Evolutionary conservation across 2,797 vertebrate genomes (phyloP).

Genomic region (Oophaga sylvatica): DNA sequence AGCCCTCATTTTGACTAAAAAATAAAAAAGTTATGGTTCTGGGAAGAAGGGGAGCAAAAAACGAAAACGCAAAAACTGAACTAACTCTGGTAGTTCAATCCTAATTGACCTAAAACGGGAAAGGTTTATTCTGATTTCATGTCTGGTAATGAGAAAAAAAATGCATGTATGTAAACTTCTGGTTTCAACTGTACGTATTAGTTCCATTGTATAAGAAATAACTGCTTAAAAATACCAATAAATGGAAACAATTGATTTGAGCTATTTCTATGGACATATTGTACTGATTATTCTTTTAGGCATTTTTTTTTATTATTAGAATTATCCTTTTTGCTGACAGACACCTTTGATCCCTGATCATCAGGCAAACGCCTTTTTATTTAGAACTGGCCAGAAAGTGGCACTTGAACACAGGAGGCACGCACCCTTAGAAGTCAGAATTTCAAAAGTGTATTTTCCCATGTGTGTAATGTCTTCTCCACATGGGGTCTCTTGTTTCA

Average conservation of each 20-base stretch:
- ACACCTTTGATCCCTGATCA: constrained; percentile 19
- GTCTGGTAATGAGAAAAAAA: no score
- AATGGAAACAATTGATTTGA: background rate
- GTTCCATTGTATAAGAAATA: background rate
- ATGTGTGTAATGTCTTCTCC: constrained; percentile 53
- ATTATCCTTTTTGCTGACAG: background rate
- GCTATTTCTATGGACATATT: background rate
- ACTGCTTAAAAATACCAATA: background rate
- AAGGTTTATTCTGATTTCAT: no score
- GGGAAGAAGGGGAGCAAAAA: no score
- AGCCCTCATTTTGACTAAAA: no score
- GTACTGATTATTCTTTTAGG: background rate
- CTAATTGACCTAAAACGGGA: no score
- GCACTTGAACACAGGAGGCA: background rate
- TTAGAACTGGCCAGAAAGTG: constrained; percentile 2
- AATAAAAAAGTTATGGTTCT: no score
- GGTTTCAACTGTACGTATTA: background rate
- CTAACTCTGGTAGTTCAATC: no score
- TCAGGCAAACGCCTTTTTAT: background rate
- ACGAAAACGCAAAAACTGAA: no score
- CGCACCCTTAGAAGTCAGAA: constrained; percentile 5
- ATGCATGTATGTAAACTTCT: no score
- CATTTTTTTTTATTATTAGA: background rate
- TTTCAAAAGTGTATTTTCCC: constrained; percentile 45
- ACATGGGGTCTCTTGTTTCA: constrained; percentile 45